Evolutionary conservation across 2,797 vertebrate species (phyloP).

Genomic region (Arnoldichthys spilopterus): DNA sequence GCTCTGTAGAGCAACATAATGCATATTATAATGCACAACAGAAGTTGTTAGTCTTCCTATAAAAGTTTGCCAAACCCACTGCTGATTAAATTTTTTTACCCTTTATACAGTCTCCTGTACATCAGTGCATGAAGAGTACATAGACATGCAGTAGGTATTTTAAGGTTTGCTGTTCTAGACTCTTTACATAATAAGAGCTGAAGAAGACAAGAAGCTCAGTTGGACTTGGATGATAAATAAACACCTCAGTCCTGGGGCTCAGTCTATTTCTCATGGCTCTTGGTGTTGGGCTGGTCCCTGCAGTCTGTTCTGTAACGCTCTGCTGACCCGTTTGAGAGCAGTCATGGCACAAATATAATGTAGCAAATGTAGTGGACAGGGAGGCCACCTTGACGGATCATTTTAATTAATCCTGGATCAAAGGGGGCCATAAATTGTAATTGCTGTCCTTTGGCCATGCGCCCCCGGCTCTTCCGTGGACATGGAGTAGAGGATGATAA

Average conservation of each 20-base stretch:
- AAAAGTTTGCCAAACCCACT: neutral
- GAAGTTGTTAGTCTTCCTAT: neutral
- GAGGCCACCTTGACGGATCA: slow-evolving; percentile 55
- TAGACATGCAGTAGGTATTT: neutral
- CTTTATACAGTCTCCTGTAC: neutral
- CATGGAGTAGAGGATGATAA: slow-evolving; percentile 49
- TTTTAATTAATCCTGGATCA: slow-evolving; percentile 60
- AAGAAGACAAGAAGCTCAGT: neutral
- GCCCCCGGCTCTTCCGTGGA: slow-evolving; percentile 44
- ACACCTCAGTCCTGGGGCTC: neutral
- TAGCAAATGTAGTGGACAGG: slow-evolving; percentile 34
- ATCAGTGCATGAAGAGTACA: neutral
- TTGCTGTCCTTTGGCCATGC: slow-evolving; percentile 47
- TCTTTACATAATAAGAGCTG: too few species aligned
- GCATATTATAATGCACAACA: neutral
- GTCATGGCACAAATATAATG: slow-evolving; percentile 31
- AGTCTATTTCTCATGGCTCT: neutral
- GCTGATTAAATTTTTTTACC: neutral
- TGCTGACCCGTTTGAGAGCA: slow-evolving; percentile 20
- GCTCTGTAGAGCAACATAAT: neutral
- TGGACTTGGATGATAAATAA: slow-evolving; percentile 1
- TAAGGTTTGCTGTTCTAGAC: neutral
- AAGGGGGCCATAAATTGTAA: slow-evolving; percentile 61
- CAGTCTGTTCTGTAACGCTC: neutral
- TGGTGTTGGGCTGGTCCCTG: neutral